Evolutionary conservation across 2,888 invertebrate genomes (phyloP), one percentile per base, ranked within the genome.

Genomic region (Erebia palarica): DNA sequence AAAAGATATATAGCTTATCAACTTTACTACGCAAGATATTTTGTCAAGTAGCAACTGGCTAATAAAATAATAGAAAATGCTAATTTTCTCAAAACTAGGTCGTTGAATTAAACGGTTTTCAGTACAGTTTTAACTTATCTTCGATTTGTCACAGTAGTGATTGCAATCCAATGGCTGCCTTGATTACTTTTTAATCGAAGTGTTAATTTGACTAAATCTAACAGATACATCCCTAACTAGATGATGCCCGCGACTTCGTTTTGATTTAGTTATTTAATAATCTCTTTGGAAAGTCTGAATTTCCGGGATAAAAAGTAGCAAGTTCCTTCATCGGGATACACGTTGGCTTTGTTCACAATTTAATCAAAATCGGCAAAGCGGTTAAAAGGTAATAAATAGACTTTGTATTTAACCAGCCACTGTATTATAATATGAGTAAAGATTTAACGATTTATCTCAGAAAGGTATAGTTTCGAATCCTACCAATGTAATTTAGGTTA

Each of bases 111-210:
- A 61, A 61, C 61, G 44, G 47, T 9, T 21, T 21, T 42, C 21
- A 10, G n/a, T 59, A 59, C 21, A 10, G 36, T 59, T 59, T 47
- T 21, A 47, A 18, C 18, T 18, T 47, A 18, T 61, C 61, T 61
- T 16, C 18, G 13, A 61, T 61, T 47, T 18, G 61, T 61, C 61
- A 47, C 61, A 61, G 13, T 61, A 11, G 3, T 21, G 8, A 47
- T 49, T 49, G 7, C 9, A 16, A 21, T 61, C 11, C 16, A 47
- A 36, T 18, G 61, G 36, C 10, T 16, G 47, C 13, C 7, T 47
- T 61, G 18, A 61, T 61, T 61, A 18, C 61, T 47, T 61, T 61
- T 13, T 47, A 61, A 61, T 61, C 13, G 2, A 49, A 44, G 16
- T 60, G n/a, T 44, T 60, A 9, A 60, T 44, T 44, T 3, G 16